Evolutionary conservation across 2,797 vertebrate species (phyloP).

Genomic region (Darevskia nairensis): DNA sequence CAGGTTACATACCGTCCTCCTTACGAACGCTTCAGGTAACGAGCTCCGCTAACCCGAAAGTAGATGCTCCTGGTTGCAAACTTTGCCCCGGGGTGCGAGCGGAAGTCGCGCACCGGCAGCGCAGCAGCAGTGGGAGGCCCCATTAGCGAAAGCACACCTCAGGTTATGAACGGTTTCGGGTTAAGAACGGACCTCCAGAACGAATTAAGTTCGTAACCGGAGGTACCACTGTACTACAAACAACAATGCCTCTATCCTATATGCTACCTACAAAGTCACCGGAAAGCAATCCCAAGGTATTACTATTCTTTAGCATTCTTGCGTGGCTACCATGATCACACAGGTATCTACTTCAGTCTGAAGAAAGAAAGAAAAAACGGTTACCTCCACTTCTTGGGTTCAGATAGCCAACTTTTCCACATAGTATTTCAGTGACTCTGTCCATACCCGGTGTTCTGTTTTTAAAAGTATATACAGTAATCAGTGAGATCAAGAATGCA

Average conservation of each 20-base stretch:
- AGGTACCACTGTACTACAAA: neutral
- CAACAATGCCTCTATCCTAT: neutral
- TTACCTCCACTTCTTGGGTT: conserved; percentile 81
- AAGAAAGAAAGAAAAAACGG: neutral
- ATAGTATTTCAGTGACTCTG: conserved; percentile 75
- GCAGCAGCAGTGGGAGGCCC: no score
- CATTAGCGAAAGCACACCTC: no score
- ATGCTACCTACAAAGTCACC: neutral
- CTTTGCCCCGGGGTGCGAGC: no score
- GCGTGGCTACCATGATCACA: neutral
- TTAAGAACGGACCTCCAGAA: no score
- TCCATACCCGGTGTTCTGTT: conserved; percentile 60
- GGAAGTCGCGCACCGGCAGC: fast-evolving
- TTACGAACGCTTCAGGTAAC: no score
- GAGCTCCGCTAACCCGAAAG: no score
- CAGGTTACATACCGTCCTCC: no score
- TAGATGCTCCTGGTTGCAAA: no score
- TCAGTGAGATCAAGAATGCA: conserved; percentile 38
- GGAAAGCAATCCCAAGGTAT: neutral
- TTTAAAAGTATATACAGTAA: conserved; percentile 63
- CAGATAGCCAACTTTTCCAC: conserved; percentile 82
- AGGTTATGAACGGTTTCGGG: no score
- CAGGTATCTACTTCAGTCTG: no score
- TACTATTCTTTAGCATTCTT: neutral
- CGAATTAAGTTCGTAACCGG: no score